phyloP scores from a whole-genome alignment of 2,888 invertebrate genomes.

The Papilio demoleus region DNA sequence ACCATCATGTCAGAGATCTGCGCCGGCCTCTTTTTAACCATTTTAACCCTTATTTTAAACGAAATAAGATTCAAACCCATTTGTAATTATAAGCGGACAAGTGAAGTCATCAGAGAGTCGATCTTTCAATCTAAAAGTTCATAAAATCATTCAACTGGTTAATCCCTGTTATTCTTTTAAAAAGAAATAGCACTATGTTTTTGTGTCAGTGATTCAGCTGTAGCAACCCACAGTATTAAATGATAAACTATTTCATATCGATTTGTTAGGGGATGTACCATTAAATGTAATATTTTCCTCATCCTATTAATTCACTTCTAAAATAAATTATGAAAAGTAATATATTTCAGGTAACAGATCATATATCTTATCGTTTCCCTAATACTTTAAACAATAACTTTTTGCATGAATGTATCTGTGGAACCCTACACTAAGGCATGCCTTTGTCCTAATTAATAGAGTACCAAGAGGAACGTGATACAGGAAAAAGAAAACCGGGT shows the following conservation, averaged over 20 bases:
- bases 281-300: neutral
- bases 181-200: neutral
- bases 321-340: neutral
- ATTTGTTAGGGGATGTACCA: neutral
- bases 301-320: neutral
- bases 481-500: conserved; percentile 19
- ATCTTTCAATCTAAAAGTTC: no score
- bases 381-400: neutral
- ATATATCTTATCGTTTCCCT: neutral
- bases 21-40: no score
- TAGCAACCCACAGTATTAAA: neutral
- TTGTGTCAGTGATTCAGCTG: neutral
- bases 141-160: no score
- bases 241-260: neutral
- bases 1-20: no score
- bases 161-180: neutral
- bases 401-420: neutral
- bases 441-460: conserved; percentile 6
- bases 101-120: no score
- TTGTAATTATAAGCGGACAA: no score
- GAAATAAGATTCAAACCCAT: no score
- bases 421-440: neutral
- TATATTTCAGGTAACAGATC: neutral
- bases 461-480: neutral
- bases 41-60: no score